A percentile compares a stretch with the other conserved stretches of the same genome.
Conservation (phyloP, 1,140 invertebrate genomes). For the Tribolium madens region DNA sequence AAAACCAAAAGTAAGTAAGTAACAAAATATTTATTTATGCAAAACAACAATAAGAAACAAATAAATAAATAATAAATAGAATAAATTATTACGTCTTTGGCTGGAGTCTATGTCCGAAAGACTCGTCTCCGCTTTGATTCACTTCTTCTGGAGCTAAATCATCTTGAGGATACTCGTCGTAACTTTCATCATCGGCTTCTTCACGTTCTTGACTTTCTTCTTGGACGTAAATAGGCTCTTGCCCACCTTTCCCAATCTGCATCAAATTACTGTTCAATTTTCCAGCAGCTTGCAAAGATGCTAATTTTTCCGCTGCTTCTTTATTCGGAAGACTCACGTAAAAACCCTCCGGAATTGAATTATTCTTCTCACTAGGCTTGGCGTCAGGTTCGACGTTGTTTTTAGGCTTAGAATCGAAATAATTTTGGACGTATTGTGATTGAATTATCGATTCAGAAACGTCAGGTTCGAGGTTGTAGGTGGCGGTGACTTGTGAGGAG, state of each 20-base stretch:
- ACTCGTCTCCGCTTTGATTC: constrained; percentile 1
- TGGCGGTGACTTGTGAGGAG: constrained; percentile 59
- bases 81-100: constrained; percentile 43
- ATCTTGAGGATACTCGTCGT: constrained; percentile 58
- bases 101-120: constrained; percentile 47
- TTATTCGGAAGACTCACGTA: constrained; percentile 68
- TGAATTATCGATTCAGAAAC: constrained; percentile 48
- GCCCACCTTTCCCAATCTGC: constrained; percentile 44
- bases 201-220: constrained; percentile 51
- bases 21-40: background rate
- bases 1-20: background rate
- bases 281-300: constrained; percentile 69
- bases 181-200: constrained; percentile 57
- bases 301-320: constrained; percentile 69
- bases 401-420: constrained; percentile 55
- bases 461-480: constrained; percentile 63
- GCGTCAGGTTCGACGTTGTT: constrained; percentile 53
- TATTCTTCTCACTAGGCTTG: constrained; percentile 41
- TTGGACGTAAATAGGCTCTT: constrained; percentile 26
- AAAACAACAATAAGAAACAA: background rate
- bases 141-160: constrained; percentile 18
- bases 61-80: constrained; percentile 17
- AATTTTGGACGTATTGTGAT: constrained; percentile 56
- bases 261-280: constrained; percentile 62
- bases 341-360: constrained; percentile 5